Conservation (phyloP, 2,113 vertebrate species). For the Bagarius yarrelli region DNA sequence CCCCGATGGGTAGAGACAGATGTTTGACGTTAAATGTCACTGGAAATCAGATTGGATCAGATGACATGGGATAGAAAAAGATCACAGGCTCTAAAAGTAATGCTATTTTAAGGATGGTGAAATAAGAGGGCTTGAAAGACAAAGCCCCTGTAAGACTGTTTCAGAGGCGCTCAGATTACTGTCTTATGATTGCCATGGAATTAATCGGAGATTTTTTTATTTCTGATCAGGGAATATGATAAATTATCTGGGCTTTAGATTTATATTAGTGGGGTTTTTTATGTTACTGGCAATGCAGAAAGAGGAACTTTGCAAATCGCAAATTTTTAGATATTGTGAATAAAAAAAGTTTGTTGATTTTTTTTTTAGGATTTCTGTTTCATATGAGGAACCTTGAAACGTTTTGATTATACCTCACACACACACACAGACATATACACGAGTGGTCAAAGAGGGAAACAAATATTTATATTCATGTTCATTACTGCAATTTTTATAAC, state of each 20-base stretch:
- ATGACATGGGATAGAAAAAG: not conserved
- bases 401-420: too few species aligned
- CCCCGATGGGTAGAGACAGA: conserved; percentile 54
- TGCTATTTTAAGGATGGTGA: not conserved
- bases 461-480: too few species aligned
- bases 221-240: not conserved
- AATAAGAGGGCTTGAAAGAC: not conserved
- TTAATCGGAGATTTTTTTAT: not conserved
- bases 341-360: too few species aligned
- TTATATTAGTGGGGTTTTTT: not conserved
- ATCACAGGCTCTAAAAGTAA: not conserved
- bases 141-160: not conserved
- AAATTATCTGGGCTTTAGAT: not conserved
- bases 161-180: conserved; percentile 12
- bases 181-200: not conserved
- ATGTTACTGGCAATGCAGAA: too few species aligned
- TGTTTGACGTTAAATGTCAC: conserved; percentile 56
- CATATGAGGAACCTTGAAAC: too few species aligned
- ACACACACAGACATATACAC: too few species aligned
- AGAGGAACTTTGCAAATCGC: too few species aligned
- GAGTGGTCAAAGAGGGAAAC: too few species aligned
- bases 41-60: not conserved
- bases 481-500: too few species aligned
- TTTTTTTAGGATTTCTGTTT: too few species aligned
- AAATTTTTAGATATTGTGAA: too few species aligned